phyloP scores from a whole-genome alignment of 2,888 invertebrate species.

The Lasioglossum marginatum region DNA sequence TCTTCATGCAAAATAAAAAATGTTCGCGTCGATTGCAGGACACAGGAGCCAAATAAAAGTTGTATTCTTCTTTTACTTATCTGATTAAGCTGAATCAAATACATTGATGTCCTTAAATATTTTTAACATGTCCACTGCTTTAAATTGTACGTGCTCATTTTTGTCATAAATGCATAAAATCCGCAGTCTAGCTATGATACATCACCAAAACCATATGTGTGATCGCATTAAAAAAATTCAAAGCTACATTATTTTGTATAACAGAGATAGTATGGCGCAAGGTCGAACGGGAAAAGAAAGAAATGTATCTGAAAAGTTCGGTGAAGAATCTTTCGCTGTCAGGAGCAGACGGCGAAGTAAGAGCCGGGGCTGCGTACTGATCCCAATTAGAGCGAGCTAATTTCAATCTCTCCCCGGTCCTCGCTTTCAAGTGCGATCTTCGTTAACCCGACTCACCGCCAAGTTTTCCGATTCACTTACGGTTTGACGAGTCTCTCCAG shows the following conservation, averaged over 20 bases:
- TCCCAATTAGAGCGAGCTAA: constrained; percentile 10
- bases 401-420: constrained; percentile 22
- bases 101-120: no score
- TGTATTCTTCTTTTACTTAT: no score
- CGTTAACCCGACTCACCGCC: constrained; percentile 54
- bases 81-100: no score
- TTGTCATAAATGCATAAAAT: no score
- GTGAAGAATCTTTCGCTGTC: neutral
- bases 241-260: neutral
- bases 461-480: constrained; percentile 69
- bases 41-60: no score
- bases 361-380: neutral
- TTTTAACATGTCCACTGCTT: no score
- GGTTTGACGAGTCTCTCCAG: constrained; percentile 65
- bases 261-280: neutral
- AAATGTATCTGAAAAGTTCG: neutral
- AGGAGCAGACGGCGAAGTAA: neutral
- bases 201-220: neutral
- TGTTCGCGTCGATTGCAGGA: no score
- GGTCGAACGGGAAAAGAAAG: neutral
- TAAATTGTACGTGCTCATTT: no score
- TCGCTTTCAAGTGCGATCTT: constrained; percentile 46
- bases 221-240: neutral
- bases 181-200: neutral
- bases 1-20: no score